phyloP scores from a whole-genome alignment of 1,140 invertebrate species.

The Cardiocondyla obscurior region DNA sequence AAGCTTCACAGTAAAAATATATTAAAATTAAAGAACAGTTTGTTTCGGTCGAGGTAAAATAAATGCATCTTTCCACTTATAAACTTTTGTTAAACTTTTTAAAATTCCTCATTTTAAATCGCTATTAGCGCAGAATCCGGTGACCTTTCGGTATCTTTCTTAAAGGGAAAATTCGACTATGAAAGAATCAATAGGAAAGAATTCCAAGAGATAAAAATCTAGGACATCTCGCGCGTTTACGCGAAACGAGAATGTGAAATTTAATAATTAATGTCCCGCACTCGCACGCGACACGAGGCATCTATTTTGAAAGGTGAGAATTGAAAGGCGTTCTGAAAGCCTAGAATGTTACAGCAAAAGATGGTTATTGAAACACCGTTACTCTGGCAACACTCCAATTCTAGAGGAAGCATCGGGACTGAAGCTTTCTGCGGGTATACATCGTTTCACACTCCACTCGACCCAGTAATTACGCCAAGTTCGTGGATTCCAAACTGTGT shows the following conservation, averaged over 20 bases:
- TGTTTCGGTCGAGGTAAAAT: neutral
- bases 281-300: neutral
- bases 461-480: constrained; percentile 51
- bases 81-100: neutral
- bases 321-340: constrained; percentile 1
- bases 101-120: neutral
- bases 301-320: constrained; percentile 17
- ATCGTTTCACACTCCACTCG: constrained; percentile 52
- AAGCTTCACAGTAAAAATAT: neutral
- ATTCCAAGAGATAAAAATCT: neutral
- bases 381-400: constrained; percentile 52
- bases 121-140: neutral
- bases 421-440: constrained; percentile 47
- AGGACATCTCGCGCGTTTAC: neutral
- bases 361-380: constrained; percentile 48
- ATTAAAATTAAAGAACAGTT: neutral
- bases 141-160: neutral
- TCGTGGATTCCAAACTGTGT: constrained; percentile 26
- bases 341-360: constrained; percentile 43
- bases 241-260: constrained; percentile 8
- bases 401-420: constrained; percentile 27
- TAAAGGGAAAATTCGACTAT: neutral
- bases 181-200: neutral
- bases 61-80: neutral
- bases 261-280: constrained; percentile 11